These are phyloP conservation scores for Sebastiscus albofasciatus DNA, from an alignment of 2,797 vertebrate species.

Conservation along the genomic window DNA sequence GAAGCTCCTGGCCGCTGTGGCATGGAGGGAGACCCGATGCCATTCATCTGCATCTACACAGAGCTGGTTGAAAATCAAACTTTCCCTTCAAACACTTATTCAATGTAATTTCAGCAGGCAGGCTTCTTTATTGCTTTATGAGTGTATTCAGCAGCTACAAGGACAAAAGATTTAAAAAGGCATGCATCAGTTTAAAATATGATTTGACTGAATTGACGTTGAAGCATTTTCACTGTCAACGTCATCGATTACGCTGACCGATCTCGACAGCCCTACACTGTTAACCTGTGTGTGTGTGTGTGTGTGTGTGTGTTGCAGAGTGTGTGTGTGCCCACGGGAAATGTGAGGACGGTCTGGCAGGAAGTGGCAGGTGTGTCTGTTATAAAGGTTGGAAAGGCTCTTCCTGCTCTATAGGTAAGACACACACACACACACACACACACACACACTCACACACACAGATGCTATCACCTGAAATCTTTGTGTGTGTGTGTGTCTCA, in stretches of 20 bases:
- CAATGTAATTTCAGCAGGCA: background rate
- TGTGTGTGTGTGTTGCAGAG: constrained; percentile 81
- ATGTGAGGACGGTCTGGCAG: constrained; percentile 89
- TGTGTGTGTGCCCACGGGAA: constrained; percentile 90
- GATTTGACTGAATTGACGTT: background rate
- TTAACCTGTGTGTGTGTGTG: background rate
- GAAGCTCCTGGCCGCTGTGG: too few relatives aligned
- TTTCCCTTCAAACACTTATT: too few relatives aligned
- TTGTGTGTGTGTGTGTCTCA: constrained; percentile 56
- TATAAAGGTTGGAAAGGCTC: constrained; percentile 91
- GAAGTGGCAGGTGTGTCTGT: constrained; percentile 90
- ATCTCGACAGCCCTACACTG: background rate
- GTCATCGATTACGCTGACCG: background rate
- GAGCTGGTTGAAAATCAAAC: too few relatives aligned
- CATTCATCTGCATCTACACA: too few relatives aligned
- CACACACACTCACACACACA: background rate
- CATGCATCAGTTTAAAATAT: background rate
- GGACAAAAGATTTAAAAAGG: background rate
- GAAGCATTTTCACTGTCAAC: background rate
- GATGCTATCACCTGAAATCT: constrained; percentile 14
- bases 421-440: background rate
- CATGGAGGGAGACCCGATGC: too few relatives aligned
- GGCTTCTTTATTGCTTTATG: background rate
- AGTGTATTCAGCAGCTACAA: background rate
- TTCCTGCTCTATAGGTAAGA: constrained; percentile 86